Conservation (phyloP, 2,113 vertebrate species). For the Podarcis cretensis region DNA sequence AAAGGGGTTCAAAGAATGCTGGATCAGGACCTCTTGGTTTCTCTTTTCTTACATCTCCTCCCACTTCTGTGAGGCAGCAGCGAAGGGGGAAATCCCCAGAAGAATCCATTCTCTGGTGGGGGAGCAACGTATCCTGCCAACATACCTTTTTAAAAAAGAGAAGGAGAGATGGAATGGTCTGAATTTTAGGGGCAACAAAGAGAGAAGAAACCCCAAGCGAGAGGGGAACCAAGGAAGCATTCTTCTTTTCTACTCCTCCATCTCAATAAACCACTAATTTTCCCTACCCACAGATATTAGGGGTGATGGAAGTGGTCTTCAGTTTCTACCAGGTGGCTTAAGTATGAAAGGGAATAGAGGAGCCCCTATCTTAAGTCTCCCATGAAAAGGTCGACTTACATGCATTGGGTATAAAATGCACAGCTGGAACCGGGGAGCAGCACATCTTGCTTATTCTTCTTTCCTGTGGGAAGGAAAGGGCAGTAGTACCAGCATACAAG, state of each 20-base stretch:
- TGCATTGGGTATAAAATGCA: background rate
- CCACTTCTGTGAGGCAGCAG: background rate
- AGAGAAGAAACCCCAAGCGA: background rate
- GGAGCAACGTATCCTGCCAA: background rate
- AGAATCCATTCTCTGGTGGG: too few relatives aligned
- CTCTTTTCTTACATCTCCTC: background rate
- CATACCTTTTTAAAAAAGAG: background rate
- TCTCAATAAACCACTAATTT: background rate
- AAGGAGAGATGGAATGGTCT: background rate
- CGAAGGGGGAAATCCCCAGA: background rate
- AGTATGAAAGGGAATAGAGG: background rate
- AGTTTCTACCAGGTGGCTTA: background rate
- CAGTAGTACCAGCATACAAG: background rate
- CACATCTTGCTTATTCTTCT: background rate
- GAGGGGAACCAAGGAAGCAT: background rate
- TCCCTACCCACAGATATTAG: background rate
- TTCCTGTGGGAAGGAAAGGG: background rate
- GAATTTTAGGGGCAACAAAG: background rate
- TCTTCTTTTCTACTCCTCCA: background rate
- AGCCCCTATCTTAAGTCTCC: too few relatives aligned
- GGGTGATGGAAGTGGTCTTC: background rate
- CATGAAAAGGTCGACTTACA: background rate
- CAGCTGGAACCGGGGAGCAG: background rate
- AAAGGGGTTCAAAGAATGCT: too few relatives aligned
- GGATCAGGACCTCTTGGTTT: too few relatives aligned